These are phyloP conservation scores for Amphiprion ocellaris DNA, from an alignment of 2,113 vertebrate genomes.

Conservation along the genomic window DNA sequence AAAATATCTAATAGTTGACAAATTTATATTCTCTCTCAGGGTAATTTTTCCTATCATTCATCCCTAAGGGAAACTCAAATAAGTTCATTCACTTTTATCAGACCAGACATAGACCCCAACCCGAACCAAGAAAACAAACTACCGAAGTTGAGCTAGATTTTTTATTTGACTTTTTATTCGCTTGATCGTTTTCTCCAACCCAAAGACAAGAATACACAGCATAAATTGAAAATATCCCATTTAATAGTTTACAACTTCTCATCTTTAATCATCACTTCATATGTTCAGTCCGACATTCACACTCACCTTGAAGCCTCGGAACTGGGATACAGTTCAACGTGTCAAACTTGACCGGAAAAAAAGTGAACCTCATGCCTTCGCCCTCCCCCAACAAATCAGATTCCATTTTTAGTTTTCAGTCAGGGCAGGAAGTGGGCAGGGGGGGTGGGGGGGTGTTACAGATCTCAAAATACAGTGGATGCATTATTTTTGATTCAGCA, in stretches of 20 bases:
- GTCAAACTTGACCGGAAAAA: slow-evolving; percentile 64
- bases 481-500: slow-evolving; percentile 61
- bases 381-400: slow-evolving; percentile 51
- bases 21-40: no score
- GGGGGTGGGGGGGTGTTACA: slow-evolving; percentile 35
- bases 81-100: background rate
- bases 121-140: slow-evolving; percentile 50
- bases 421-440: slow-evolving; percentile 38
- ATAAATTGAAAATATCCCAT: slow-evolving; percentile 97
- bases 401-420: slow-evolving; percentile 52
- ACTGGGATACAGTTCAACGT: slow-evolving; percentile 74
- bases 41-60: no score
- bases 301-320: slow-evolving; percentile 77
- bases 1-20: no score
- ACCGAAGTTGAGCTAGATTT: slow-evolving; percentile 49
- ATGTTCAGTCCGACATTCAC: slow-evolving; percentile 83
- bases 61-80: no score
- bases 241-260: slow-evolving; percentile 93
- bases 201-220: slow-evolving; percentile 98
- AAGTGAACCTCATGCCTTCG: slow-evolving; percentile 50
- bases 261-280: slow-evolving; percentile 77
- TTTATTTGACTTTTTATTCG: slow-evolving; percentile 88
- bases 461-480: slow-evolving; percentile 72
- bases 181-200: slow-evolving; percentile 95
- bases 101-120: background rate